Evolutionary conservation across 2,113 vertebrate genomes (phyloP).

Genomic region (Riparia riparia): DNA sequence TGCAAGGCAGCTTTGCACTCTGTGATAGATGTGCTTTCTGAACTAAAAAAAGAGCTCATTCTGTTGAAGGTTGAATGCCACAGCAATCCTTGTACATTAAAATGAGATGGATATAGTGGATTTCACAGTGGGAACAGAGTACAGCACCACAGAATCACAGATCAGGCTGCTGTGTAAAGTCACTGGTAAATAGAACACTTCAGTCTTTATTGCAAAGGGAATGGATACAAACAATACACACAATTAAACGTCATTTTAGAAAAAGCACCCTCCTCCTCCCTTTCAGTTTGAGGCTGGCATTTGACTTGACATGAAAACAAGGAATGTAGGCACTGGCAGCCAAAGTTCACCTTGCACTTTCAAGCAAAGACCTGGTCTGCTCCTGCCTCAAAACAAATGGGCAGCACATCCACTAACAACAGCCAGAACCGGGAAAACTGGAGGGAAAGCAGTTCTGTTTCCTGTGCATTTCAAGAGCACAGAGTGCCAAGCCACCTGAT

Average conservation of each 20-base stretch:
- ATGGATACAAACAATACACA: background rate
- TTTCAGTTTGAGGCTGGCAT: background rate
- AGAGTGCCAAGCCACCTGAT: background rate
- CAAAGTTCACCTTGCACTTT: fast-evolving
- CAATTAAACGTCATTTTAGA: background rate
- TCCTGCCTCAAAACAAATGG: background rate
- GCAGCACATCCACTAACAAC: background rate
- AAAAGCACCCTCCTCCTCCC: background rate
- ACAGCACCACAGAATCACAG: background rate
- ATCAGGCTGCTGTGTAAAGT: background rate
- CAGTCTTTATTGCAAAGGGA: background rate
- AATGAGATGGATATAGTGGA: background rate
- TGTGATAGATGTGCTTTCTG: background rate
- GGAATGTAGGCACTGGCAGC: background rate
- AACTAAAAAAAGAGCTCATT: background rate
- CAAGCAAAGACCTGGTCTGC: background rate
- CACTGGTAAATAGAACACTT: background rate
- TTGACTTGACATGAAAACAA: background rate
- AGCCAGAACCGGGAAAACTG: background rate
- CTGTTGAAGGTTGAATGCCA: background rate
- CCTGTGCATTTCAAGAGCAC: background rate
- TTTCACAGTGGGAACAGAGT: background rate
- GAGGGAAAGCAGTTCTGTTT: background rate
- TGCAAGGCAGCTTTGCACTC: background rate
- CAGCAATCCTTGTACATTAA: background rate